Base-by-base conservation (phyloP, 2,113 vertebrate species). In the Macaca nemestrina region DNA sequence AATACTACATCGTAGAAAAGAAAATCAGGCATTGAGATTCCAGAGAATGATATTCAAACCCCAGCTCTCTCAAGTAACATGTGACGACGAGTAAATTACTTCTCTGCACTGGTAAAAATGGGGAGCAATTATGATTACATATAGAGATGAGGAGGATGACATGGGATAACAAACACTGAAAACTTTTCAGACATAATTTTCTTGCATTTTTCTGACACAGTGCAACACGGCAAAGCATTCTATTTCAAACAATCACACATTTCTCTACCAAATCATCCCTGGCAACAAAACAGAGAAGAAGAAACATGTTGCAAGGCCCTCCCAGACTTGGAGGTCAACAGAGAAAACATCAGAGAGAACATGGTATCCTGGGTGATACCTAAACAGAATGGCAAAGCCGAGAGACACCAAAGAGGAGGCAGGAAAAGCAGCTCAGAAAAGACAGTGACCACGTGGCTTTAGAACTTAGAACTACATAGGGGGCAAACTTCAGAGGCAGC, bases 401-500 rank as follows among this genome's bases (percentile, higher is more conserved):
- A 27, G 45, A 57, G 23, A 78, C 75, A 57, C 6, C 1, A 93
- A 97, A 94, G 67, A 11, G 11, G 3, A 82, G 1, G 57, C 43
- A 70, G 91, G 64, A 57, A 88, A 87, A 38, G 67, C 43, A 2
- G n/a, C 61, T 4, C 27, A 5, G 35, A 40, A 81, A 72, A 95
- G 94, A 96, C 68, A 72, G 8, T 55, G 40, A 18, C 93, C 32
- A 22, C 14, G 14, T 43, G 78, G 80, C 88, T 92, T 96, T 57
- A 78, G 81, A 95, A 79, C 90, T 96, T 70, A 97, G 86, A 95
- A 84, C 86, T 40, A 64, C 8, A 0, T 91, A 76, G 96, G 90
- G 73, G 55, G 80, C 73, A 8, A 45, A 90, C 95, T 94, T 88
- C 94, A 95, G 90, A 97, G 83, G 85, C 40, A 10, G 61, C 91